phyloP scores from a whole-genome alignment of 2,113 vertebrate genomes.

The Mionectes macconnelli region DNA sequence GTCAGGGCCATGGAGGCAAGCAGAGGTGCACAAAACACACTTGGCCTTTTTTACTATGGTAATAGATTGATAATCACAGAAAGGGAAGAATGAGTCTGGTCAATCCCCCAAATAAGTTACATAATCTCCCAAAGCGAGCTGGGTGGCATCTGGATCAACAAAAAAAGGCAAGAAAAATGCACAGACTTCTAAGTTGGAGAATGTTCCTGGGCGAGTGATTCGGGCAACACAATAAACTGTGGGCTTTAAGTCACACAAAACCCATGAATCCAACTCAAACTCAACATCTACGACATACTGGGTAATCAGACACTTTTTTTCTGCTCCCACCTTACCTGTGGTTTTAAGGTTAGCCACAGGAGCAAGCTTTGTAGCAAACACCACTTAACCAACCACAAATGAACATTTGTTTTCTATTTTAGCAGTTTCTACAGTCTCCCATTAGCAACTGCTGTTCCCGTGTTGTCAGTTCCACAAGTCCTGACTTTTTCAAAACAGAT shows the following conservation, averaged over 20 bases:
- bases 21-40: accelerated
- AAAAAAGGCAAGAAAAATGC: background rate
- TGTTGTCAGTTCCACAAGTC: background rate
- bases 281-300: background rate
- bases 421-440: background rate
- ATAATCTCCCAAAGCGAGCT: background rate
- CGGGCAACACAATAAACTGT: background rate
- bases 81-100: background rate
- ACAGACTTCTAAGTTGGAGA: background rate
- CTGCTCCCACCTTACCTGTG: background rate
- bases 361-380: background rate
- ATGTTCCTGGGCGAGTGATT: background rate
- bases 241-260: background rate
- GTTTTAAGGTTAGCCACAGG: background rate
- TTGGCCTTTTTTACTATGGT: background rate
- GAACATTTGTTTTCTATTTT: background rate
- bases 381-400: background rate
- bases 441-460: background rate
- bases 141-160: background rate
- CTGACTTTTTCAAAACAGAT: background rate
- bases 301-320: background rate
- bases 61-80: background rate
- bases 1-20: accelerated
- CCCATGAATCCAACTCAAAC: background rate
- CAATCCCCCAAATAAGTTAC: background rate